Evolutionary conservation across 2,113 vertebrate genomes (phyloP), one percentile per base, ranked within the genome.

Genomic region (Cygnus atratus): DNA sequence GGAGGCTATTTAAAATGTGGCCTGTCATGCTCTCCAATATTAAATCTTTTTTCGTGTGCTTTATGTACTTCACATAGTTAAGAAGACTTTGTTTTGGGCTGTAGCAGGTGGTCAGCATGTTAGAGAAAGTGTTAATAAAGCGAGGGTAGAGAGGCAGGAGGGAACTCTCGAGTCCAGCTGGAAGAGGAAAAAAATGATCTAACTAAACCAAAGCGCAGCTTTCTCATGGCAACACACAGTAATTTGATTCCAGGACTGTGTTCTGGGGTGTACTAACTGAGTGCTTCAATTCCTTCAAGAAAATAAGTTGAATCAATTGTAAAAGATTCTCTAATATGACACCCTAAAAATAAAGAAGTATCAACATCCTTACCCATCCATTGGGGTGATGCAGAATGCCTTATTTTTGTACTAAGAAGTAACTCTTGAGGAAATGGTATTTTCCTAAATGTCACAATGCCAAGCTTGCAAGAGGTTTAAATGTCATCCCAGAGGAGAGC

Each of bases 361-460:
- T 5, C 46, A 71, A 43, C 25, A 80, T 78, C 68, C 52, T 90
- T 93, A 77, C n/a, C 90, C 62, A 35, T 82, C 77, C 62, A 29
- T 37, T 78, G 73, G 31, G n/a, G 43, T 84, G 82, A 88, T 84
- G 57, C 33, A 79, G 41, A 57, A 35, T 82, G 82, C 78, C 75
- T 87, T 74, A 17, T 83, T 95, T 96, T 92, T 81, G 37, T 79
- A 46, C 58, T 37, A 80, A 70, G 84, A 80, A 90, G 46, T 58
- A 87, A 90, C 65, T 88, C 76, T 90, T 73, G 57, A 93, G 50
- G 88, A 92, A 92, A 79, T 95, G 63, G 48, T 86, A 96, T 97
- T 97, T 96, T 93, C 92, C 93, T 92, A 96, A 95, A 97, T 97
- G 95, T 95, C 96, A 88, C 76, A 87, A 55, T 96, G 77, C 89